Base-by-base conservation (phyloP, 2,113 vertebrate species). In the Salvelinus namaycush region DNA sequence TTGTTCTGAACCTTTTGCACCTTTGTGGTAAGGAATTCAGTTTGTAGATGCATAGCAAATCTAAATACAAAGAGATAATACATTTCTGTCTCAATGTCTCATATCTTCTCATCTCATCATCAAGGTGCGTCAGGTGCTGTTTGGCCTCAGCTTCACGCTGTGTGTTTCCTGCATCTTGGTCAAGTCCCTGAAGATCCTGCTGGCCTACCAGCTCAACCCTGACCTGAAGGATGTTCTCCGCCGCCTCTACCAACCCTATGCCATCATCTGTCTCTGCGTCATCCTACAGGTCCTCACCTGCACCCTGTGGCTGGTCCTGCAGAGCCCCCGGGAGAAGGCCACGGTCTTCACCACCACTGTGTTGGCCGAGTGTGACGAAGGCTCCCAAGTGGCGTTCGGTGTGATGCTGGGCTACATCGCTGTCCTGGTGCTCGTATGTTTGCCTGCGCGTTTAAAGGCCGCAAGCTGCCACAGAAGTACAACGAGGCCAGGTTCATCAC, bases 401-500 rank as follows among this genome's bases (percentile, higher is more conserved):
- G 88, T 93, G 70, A 95, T 97, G 95, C 60, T 97, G 51, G 92
- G 92, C 68, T 97, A 96, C 51, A 94, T 95, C 0, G 91, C 94
- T 29, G 57, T 96, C 13, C 78, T 96, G 26, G 96, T 94, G 1
- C 90, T 96, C 1, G 67, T 95, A 67, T 96, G 97, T 76, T 98
- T 66, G 78, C 93, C 74, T 96, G 93, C 81, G 96, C 96, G n/a
- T 98, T 95, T 84, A 95, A 94, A 90, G 95, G 95, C 7, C 93
- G 95, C 39, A 97, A 97, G 73, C 85, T 97, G 34, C 96, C 96
- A 12, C 93, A 96, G 77, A 94, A 95, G 79, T 97, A 97, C 88
- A 97, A 96, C 0, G 95, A 98, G 80, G 94, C 96, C 1, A 96
- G 95, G 88, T 97, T 96, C 87, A 96, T 96, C 82, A 97, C 96